Evolutionary conservation across 2,888 invertebrate genomes (phyloP), one percentile per base, ranked within the genome.

Genomic region (Dorcus parallelipipedus): DNA sequence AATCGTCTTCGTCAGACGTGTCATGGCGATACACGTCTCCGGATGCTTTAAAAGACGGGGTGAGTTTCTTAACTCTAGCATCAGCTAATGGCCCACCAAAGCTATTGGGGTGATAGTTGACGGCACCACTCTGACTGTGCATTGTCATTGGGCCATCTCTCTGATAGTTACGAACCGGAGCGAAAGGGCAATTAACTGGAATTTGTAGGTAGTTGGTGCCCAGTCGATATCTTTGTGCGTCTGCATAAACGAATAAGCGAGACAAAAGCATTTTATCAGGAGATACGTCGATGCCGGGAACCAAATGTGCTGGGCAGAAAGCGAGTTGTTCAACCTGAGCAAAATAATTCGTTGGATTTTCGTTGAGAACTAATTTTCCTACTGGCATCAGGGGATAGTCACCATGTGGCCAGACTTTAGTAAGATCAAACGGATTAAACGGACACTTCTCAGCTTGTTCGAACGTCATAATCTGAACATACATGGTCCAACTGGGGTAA

Each of bases 71-170:
- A 1, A 88, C 89, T 3, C 86, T 81, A 1, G 86, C 83, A 69
- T 86, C 85, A 63, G 85, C 85, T 65, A 86, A 84, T 0, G 97
- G 95, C 0, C 97, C 97, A 61, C 85, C 83, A 80, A 97, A 98
- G 63, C 96, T 96, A 81, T 98, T 98, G 0, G 98, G 98, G 82
- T 86, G 95, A 76, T 98, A 98, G 79, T 97, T 97, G 4, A 97
- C 97, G 3, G 91, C 90, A 20, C 90, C 91, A 5, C 86, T 88
- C 78, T 95, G 94, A 77, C 95, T 95, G 67, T 85, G 86, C 40
- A 87, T 83, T 42, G 84, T 81, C 83, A 89, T 89, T 3, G 88
- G 85, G 0, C 97, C 97, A 76, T 97, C 97, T 41, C 97, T 86
- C 78, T 96, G 95, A 73, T 93, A 96, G 77, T 95, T 93, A 41